A percentile compares a stretch with the other conserved stretches of the same genome.
Conservation (phyloP, 2,797 vertebrate genomes). For the Sebastes alutus region DNA sequence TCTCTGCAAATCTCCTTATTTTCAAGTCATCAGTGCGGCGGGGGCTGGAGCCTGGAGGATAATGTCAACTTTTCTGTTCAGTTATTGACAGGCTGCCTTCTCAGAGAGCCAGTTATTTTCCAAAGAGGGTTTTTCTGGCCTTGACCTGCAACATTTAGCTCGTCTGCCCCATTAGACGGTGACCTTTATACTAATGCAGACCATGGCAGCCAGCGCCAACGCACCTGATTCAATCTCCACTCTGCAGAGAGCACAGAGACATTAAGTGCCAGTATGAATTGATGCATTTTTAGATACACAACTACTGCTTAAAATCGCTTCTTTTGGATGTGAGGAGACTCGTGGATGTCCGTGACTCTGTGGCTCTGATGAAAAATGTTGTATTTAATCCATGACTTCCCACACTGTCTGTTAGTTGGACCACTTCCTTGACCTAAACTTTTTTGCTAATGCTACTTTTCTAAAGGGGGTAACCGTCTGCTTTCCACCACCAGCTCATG, state of each 20-base stretch:
- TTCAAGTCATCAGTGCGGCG: slow-evolving; percentile 35
- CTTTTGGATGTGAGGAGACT: background rate
- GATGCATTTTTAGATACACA: slow-evolving; percentile 3
- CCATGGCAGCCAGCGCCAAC: background rate
- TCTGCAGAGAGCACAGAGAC: slow-evolving; percentile 16
- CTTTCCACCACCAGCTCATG: background rate
- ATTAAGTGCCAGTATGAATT: background rate
- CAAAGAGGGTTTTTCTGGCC: slow-evolving; percentile 52
- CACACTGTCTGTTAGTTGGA: background rate
- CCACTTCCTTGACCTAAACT: background rate
- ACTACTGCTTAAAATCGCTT: background rate
- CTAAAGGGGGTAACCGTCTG: background rate
- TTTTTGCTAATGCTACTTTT: slow-evolving; percentile 6
- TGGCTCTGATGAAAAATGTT: slow-evolving; percentile 2
- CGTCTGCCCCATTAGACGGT: slow-evolving; percentile 53
- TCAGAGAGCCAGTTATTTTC: slow-evolving; percentile 17
- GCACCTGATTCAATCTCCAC: slow-evolving; percentile 20
- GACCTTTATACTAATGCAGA: slow-evolving; percentile 64
- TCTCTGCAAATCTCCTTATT: slow-evolving; percentile 59
- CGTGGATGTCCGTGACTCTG: background rate
- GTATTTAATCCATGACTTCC: background rate
- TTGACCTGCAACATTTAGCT: slow-evolving; percentile 60
- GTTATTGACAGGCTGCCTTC: slow-evolving; percentile 46
- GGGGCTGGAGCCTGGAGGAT: slow-evolving; percentile 31
- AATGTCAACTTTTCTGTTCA: slow-evolving; percentile 46